A percentile compares a stretch with the other conserved stretches of the same genome.
These are phyloP conservation scores for Aphodius granarius DNA, from an alignment of 2,888 invertebrate genomes.

Conservation along the genomic window DNA sequence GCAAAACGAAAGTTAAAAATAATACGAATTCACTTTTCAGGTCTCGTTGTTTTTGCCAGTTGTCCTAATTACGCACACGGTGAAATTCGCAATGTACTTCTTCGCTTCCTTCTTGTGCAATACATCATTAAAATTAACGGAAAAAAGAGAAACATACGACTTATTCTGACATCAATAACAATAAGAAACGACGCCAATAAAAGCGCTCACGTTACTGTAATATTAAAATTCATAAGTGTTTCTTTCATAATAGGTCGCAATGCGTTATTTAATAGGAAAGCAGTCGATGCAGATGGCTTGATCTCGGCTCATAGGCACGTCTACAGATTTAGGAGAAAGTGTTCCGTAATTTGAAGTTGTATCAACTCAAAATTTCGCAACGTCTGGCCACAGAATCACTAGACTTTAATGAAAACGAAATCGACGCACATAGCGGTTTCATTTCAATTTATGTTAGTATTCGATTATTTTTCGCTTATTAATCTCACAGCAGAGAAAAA, in stretches of 20 bases:
- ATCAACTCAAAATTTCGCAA: background rate
- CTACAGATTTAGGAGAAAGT: slow-evolving; percentile 10
- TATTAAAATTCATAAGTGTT: background rate
- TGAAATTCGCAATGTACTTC: background rate
- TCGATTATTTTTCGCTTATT: background rate
- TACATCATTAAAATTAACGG: background rate
- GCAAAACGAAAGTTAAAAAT: background rate
- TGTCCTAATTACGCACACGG: background rate
- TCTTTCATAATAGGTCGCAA: background rate
- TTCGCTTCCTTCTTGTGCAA: background rate
- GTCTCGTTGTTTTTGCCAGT: background rate
- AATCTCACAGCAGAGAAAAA: background rate
- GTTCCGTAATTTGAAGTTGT: background rate
- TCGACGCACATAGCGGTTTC: background rate
- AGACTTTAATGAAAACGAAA: background rate
- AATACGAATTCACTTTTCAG: background rate
- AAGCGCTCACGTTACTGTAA: background rate
- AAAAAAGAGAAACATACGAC: background rate
- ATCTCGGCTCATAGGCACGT: background rate
- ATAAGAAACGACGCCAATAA: background rate
- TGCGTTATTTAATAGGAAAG: slow-evolving; percentile 8
- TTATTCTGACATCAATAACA: no score
- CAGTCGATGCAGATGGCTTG: slow-evolving; percentile 4
- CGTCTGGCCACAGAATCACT: background rate
- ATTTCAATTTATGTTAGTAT: background rate